These are phyloP conservation scores for Protosalanx chinensis DNA, from an alignment of 2,797 vertebrate species.

Conservation along the genomic window DNA sequence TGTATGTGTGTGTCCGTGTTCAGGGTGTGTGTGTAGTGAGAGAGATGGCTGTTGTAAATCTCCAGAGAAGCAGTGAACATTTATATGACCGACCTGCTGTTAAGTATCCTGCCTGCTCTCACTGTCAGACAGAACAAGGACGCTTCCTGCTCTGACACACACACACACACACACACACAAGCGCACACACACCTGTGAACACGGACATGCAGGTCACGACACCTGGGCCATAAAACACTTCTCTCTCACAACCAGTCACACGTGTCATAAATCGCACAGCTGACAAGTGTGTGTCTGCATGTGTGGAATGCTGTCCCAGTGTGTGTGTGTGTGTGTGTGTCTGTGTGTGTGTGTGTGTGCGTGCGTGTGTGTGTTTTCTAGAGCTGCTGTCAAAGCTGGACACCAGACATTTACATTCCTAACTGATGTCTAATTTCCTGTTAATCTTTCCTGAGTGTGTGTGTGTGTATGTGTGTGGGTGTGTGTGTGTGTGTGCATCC, in stretches of 20 bases:
- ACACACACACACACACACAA: background rate
- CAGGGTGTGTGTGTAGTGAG: slow-evolving; percentile 28
- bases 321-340: slow-evolving; percentile 2
- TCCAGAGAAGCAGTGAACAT: background rate
- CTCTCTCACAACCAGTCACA: slow-evolving; percentile 27
- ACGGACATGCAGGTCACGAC: slow-evolving; percentile 3
- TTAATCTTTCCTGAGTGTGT: background rate
- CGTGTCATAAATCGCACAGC: slow-evolving; percentile 33
- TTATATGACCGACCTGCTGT: slow-evolving; percentile 1
- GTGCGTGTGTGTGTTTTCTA: background rate
- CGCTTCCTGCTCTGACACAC: slow-evolving; percentile 14
- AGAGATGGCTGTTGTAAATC: slow-evolving; percentile 35
- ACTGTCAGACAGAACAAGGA: slow-evolving; percentile 45
- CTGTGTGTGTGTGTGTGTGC: slow-evolving; percentile 4
- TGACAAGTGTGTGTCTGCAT: slow-evolving; percentile 30
- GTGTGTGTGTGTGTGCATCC: background rate
- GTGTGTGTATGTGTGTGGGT: background rate
- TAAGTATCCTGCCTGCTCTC: slow-evolving; percentile 28
- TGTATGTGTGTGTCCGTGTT: slow-evolving; percentile 33
- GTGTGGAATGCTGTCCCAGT: slow-evolving; percentile 22
- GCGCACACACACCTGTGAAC: slow-evolving; percentile 13
- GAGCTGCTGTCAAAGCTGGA: too few relatives aligned
- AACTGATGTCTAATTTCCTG: too few relatives aligned
- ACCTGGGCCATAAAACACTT: too few relatives aligned
- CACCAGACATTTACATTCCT: too few relatives aligned